A percentile compares a stretch with the other conserved stretches of the same genome.
phyloP scores from a whole-genome alignment of 2,888 invertebrate genomes.

The Pristionchus fissidentatus region DNA sequence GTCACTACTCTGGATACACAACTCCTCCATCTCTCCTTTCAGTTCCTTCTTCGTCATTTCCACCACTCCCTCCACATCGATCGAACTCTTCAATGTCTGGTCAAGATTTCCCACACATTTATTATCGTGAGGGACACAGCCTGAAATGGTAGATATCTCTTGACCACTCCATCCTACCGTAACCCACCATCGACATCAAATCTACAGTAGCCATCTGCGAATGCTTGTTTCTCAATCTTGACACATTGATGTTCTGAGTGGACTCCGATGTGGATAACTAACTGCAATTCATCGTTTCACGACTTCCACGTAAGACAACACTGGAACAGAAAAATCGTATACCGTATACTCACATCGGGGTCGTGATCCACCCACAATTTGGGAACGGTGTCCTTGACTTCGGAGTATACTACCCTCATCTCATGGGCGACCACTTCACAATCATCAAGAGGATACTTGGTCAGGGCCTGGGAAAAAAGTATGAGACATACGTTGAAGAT shows the following conservation, averaged over 20 bases:
- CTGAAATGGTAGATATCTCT: conserved; percentile 38
- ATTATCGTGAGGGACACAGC: conserved; percentile 50
- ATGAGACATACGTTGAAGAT: background rate
- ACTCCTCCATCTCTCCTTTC: background rate
- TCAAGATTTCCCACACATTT: conserved; percentile 48
- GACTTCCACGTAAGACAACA: background rate
- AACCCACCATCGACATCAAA: conserved; percentile 57
- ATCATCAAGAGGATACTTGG: background rate
- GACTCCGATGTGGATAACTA: conserved; percentile 64
- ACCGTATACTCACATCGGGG: conserved; percentile 47
- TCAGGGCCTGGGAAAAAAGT: background rate
- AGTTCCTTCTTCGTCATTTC: background rate
- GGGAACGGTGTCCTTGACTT: conserved; percentile 9
- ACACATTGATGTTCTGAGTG: conserved; percentile 53
- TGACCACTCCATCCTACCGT: background rate
- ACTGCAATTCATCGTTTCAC: conserved; percentile 47
- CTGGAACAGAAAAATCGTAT: too few species aligned
- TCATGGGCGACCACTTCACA: conserved; percentile 9
- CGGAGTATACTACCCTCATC: conserved; percentile 32
- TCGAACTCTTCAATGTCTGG: conserved; percentile 14
- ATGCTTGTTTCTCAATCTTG: conserved; percentile 61
- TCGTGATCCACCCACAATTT: conserved; percentile 46
- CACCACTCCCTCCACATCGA: conserved; percentile 40
- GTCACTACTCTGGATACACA: conserved; percentile 16
- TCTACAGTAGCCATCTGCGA: conserved; percentile 59